These are phyloP conservation scores for Chondrilla cf. caribensis DNA, from an alignment of 37 sponge, comb jelly and placozoan genomes.

Conservation along the genomic window DNA sequence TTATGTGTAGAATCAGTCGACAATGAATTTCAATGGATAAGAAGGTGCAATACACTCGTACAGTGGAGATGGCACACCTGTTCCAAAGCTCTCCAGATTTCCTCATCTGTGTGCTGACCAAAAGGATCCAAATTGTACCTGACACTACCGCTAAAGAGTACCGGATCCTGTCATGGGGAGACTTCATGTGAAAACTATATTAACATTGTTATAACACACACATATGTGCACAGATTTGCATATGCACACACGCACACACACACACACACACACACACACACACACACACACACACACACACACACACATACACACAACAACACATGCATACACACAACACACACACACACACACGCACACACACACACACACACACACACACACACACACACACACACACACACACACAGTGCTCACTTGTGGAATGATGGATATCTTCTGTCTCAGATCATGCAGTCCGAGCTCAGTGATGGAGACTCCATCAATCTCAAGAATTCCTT, in stretches of 20 bases:
- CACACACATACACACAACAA: conserved; percentile 10
- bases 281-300: conserved; percentile 21
- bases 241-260: no score
- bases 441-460: conserved; percentile 75
- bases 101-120: conserved; percentile 50
- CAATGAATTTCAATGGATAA: no score
- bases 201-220: background rate
- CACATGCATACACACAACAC: conserved; percentile 23
- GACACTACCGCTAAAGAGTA: conserved; percentile 85
- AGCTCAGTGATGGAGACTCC: conserved; percentile 57
- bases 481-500: conserved; percentile 73
- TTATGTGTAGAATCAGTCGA: no score
- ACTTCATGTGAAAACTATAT: no score
- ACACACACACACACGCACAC: conserved; percentile 30
- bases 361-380: conserved; percentile 23
- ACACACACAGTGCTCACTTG: conserved; percentile 35
- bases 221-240: background rate
- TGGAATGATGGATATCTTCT: conserved; percentile 82
- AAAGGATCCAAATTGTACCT: conserved; percentile 91
- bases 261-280: conserved; percentile 14
- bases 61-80: conserved; percentile 53
- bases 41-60: no score
- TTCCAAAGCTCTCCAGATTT: conserved; percentile 78
- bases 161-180: conserved; percentile 60
- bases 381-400: conserved; percentile 19